Percentiles rank a stretch among this genome's conserved stretches.
These are phyloP conservation scores for Zaprionus vittiger DNA, from an alignment of 1,140 invertebrate genomes.

Conservation along the genomic window DNA sequence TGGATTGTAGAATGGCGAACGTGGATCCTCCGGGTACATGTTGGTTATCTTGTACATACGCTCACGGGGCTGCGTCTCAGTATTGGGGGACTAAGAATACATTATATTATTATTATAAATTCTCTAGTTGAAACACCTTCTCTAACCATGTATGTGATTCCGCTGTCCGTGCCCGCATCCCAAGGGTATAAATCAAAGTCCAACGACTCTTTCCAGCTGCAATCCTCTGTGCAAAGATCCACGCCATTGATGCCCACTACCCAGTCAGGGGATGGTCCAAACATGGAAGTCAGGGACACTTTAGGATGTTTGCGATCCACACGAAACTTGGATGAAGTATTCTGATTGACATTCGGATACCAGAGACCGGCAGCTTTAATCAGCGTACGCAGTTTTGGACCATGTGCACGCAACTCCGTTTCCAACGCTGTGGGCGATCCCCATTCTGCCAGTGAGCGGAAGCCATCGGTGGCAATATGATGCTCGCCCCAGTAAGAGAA, in stretches of 20 bases:
- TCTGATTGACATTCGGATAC: conserved; percentile 96
- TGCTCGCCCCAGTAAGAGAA: conserved; percentile 98
- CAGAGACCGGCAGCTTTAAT: conserved; percentile 97
- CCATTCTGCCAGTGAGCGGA: conserved; percentile 88
- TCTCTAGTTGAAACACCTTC: neutral
- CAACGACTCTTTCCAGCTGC: conserved; percentile 92
- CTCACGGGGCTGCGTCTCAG: conserved; percentile 93
- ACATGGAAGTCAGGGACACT: conserved; percentile 97
- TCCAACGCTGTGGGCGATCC: conserved; percentile 96
- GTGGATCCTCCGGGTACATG: conserved; percentile 93
- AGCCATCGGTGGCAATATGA: conserved; percentile 94
- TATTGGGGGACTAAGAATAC: conserved; percentile 90
- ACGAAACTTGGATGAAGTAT: conserved; percentile 93
- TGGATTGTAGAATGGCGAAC: conserved; percentile 96
- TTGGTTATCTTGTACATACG: conserved; percentile 90
- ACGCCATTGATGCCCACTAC: conserved; percentile 95
- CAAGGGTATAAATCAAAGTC: conserved; percentile 95
- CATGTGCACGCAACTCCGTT: conserved; percentile 93
- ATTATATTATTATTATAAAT: neutral
- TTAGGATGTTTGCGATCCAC: conserved; percentile 95
- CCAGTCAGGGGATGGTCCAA: conserved; percentile 98
- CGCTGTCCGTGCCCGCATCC: conserved; percentile 97
- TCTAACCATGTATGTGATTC: conserved; percentile 94
- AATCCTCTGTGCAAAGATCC: conserved; percentile 94
- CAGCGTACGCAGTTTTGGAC: conserved; percentile 93